These are phyloP conservation scores for Ellobius talpinus DNA, from an alignment of 2,113 vertebrate genomes.

Conservation along the genomic window DNA sequence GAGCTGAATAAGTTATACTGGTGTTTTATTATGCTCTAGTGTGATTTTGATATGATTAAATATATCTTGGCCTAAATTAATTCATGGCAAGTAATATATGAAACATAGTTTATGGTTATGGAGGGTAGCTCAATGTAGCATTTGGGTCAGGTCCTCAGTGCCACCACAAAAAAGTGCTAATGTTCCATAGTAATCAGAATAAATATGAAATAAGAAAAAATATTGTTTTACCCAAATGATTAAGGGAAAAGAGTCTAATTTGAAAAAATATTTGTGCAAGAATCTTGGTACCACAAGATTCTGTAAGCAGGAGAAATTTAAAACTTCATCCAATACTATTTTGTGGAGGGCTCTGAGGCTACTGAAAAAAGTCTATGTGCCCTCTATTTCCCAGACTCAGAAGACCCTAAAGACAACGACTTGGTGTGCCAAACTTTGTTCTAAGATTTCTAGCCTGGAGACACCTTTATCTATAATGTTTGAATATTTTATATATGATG, in stretches of 20 bases:
- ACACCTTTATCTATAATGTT: not conserved
- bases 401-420: not conserved
- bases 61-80: slow-evolving; percentile 5
- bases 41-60: slow-evolving; percentile 4
- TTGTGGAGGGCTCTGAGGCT: not conserved
- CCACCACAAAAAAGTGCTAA: not conserved
- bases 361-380: not conserved
- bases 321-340: not conserved
- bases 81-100: not conserved
- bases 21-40: not conserved
- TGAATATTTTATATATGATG: not conserved
- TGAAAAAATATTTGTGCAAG: not conserved
- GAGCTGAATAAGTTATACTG: not conserved
- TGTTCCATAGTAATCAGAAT: not conserved
- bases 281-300: not conserved
- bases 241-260: not conserved
- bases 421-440: not conserved
- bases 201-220: slow-evolving; percentile 1
- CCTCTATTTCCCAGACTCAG: not conserved
- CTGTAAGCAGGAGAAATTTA: not conserved
- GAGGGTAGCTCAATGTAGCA: not conserved
- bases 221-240: not conserved
- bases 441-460: not conserved
- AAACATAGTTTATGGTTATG: not conserved
- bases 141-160: not conserved